Evolutionary conservation across 2,113 vertebrate genomes (phyloP).

Genomic region (Tragelaphus imberbis): DNA sequence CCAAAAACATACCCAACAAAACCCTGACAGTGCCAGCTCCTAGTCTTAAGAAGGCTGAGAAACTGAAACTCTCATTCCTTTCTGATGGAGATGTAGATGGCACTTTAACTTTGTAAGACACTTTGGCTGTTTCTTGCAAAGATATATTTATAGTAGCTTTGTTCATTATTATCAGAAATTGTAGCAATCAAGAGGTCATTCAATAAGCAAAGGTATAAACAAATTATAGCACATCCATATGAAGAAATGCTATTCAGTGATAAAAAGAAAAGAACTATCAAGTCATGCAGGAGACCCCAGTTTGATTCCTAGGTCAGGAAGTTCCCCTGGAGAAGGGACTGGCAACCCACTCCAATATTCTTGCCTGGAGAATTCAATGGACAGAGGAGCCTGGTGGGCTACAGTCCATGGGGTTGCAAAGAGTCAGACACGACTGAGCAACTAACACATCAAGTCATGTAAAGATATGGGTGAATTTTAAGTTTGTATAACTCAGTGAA

Average conservation of each 20-base stretch:
- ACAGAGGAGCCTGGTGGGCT: neutral
- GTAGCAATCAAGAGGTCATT: neutral
- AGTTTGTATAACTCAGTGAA: neutral
- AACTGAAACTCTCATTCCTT: neutral
- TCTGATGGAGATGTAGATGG: neutral
- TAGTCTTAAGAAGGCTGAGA: neutral
- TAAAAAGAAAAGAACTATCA: neutral
- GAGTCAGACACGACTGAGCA: neutral
- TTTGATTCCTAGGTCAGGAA: neutral
- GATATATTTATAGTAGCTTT: neutral
- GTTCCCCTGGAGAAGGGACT: neutral
- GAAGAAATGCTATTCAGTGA: neutral
- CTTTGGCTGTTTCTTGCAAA: neutral
- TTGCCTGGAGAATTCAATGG: neutral
- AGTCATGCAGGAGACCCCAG: neutral
- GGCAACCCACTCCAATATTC: neutral
- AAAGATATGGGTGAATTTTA: neutral
- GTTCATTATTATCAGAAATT: neutral
- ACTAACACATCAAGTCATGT: neutral
- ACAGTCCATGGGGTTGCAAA: neutral
- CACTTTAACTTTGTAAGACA: neutral
- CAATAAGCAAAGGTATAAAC: neutral
- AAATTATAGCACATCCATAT: rapidly evolving
- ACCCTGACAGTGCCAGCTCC: neutral
- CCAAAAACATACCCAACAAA: neutral